These are phyloP conservation scores for Cyaniris semiargus DNA, from an alignment of 2,888 invertebrate species.

Conservation along the genomic window DNA sequence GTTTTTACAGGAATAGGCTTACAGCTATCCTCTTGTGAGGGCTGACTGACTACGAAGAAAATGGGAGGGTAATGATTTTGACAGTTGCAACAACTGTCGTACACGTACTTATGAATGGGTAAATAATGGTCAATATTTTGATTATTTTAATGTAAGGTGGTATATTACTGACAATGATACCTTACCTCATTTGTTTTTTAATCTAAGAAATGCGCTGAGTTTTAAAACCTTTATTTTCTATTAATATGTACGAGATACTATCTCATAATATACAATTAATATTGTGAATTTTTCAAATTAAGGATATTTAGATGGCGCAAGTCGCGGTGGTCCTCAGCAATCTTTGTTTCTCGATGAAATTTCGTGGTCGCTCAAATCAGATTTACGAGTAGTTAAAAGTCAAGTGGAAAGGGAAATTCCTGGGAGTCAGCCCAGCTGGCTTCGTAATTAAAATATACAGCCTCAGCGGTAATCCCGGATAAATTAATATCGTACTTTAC, in stretches of 20 bases:
- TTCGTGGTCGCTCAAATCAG: neutral
- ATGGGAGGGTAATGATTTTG: neutral
- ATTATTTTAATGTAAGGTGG: too few species aligned
- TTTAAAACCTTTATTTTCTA: too few species aligned
- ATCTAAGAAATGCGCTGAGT: too few species aligned
- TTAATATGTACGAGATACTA: too few species aligned
- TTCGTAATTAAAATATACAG: slow-evolving; percentile 24
- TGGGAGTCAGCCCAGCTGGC: neutral
- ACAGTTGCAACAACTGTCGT: too few species aligned
- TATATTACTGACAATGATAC: too few species aligned
- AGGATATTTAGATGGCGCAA: neutral
- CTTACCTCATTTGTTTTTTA: too few species aligned
- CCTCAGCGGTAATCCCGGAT: slow-evolving; percentile 54
- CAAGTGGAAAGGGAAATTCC: neutral
- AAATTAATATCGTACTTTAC: slow-evolving; percentile 77
- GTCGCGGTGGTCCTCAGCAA: neutral
- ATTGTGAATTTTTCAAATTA: neutral
- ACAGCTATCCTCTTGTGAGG: neutral
- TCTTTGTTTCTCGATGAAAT: neutral
- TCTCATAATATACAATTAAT: neutral
- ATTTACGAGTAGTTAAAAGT: neutral
- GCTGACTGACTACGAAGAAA: neutral
- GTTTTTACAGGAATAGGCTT: slow-evolving; percentile 2
- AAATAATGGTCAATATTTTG: too few species aligned
- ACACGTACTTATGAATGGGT: too few species aligned